A percentile compares a stretch with the other conserved stretches of the same genome.
Evolutionary conservation across 2,888 invertebrate species (phyloP).

Genomic region (Spisula solida): DNA sequence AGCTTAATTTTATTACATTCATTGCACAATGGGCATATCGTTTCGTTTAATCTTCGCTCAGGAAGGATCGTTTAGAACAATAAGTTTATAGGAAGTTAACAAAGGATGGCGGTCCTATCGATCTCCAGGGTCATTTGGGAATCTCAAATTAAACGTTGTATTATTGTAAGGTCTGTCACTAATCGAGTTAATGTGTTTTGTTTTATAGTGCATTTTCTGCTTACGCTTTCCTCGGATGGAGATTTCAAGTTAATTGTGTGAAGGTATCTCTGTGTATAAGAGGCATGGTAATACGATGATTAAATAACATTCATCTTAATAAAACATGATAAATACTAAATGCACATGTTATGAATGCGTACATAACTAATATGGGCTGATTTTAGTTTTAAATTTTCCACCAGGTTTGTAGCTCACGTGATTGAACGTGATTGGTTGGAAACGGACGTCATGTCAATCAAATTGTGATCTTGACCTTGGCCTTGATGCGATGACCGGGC

Average conservation of each 20-base stretch:
- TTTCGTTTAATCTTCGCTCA: conserved; percentile 51
- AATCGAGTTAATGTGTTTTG: conserved; percentile 47
- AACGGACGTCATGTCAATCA: too few relatives aligned
- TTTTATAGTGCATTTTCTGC: not conserved
- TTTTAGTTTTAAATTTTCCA: too few relatives aligned
- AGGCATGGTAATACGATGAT: not conserved
- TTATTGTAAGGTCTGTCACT: conserved; percentile 38
- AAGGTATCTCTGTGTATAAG: conserved; percentile 10
- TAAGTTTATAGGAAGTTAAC: conserved; percentile 61
- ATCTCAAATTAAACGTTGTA: conserved; percentile 58
- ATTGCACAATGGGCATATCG: conserved; percentile 61
- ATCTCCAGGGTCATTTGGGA: conserved; percentile 50
- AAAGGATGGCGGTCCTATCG: conserved; percentile 49
- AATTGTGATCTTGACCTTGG: too few relatives aligned
- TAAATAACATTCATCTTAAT: not conserved
- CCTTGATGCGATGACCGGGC: too few relatives aligned
- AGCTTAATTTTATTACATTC: conserved; percentile 52
- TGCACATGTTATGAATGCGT: too few relatives aligned
- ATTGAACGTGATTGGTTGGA: too few relatives aligned
- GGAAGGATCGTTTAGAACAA: conserved; percentile 51
- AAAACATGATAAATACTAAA: not conserved
- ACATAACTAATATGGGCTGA: too few relatives aligned
- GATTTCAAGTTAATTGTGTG: conserved; percentile 8
- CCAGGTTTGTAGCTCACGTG: too few relatives aligned
- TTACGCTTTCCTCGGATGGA: not conserved